Evolutionary conservation across 2,888 invertebrate genomes (phyloP).

Genomic region (Glyphotaelius pellucidus): DNA sequence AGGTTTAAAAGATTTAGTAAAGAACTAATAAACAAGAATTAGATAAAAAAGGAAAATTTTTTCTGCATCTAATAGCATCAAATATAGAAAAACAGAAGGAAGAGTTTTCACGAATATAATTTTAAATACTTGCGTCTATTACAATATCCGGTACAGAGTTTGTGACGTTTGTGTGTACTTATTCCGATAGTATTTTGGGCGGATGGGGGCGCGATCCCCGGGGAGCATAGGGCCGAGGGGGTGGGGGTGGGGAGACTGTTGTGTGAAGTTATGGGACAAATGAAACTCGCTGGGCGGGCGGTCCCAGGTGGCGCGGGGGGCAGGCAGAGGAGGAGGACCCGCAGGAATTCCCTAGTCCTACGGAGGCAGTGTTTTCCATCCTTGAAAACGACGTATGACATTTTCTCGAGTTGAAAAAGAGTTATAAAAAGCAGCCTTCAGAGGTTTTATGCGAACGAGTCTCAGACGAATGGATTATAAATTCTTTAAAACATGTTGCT

Average conservation of each 20-base stretch:
- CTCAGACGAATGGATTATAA: background rate
- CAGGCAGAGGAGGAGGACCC: conserved; percentile 62
- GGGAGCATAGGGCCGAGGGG: background rate
- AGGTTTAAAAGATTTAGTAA: background rate
- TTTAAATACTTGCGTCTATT: conserved; percentile 8
- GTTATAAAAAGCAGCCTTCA: background rate
- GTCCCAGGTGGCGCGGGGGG: conserved; percentile 13
- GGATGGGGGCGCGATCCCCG: conserved; percentile 24
- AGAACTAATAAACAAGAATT: background rate
- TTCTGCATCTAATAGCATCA: background rate
- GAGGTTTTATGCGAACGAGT: background rate
- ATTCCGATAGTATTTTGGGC: conserved; percentile 41
- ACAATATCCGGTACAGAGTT: conserved; percentile 27
- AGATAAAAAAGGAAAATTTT: background rate
- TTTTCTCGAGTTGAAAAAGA: conserved; percentile 19
- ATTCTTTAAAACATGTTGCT: background rate
- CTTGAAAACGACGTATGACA: conserved; percentile 40
- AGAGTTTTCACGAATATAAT: background rate
- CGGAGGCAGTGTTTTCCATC: conserved; percentile 49
- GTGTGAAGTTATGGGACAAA: conserved; percentile 61
- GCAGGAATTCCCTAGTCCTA: conserved; percentile 61
- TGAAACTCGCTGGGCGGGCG: conserved; percentile 50
- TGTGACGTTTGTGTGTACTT: conserved; percentile 24
- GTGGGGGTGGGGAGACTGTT: conserved; percentile 21
- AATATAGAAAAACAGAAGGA: background rate